These are phyloP conservation scores for Papilio protenor DNA, from an alignment of 2,888 invertebrate species.

Conservation along the genomic window DNA sequence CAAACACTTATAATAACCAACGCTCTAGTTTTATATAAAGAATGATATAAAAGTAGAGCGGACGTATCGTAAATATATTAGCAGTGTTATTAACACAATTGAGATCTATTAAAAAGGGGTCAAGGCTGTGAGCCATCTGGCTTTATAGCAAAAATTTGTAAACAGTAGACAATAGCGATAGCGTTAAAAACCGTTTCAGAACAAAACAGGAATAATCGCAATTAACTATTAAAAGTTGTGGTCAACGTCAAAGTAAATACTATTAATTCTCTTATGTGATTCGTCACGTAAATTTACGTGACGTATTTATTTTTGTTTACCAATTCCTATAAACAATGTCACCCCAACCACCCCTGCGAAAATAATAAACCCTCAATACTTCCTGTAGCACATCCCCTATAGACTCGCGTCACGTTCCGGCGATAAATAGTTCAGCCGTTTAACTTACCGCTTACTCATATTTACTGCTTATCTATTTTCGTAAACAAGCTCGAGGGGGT, in stretches of 20 bases:
- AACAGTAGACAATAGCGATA: not conserved
- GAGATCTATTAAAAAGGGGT: not conserved
- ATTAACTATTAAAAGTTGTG: not conserved
- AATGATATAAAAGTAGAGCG: not conserved
- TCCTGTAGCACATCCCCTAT: conserved; percentile 54
- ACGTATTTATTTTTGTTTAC: not conserved
- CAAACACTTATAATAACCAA: too few relatives aligned
- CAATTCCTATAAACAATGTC: conserved; percentile 42
- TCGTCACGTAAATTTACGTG: conserved; percentile 41
- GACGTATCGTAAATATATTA: not conserved
- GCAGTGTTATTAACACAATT: not conserved
- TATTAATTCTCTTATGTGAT: conserved; percentile 9
- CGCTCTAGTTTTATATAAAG: not conserved
- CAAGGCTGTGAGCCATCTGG: conserved; percentile 24
- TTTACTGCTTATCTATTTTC: conserved; percentile 47
- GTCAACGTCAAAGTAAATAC: not conserved
- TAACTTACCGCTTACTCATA: conserved; percentile 27
- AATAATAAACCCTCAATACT: conserved; percentile 65
- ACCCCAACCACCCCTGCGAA: conserved; percentile 55
- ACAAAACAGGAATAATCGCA: not conserved
- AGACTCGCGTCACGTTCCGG: conserved; percentile 58
- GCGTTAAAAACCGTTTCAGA: not conserved
- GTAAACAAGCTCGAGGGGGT: conserved; percentile 57
- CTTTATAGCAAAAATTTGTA: not conserved
- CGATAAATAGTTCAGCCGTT: conserved; percentile 50